Percentiles rank a stretch among this genome's conserved stretches.
Evolutionary conservation across 2,888 invertebrate species (phyloP).

Genomic region (Vanessa cardui): DNA sequence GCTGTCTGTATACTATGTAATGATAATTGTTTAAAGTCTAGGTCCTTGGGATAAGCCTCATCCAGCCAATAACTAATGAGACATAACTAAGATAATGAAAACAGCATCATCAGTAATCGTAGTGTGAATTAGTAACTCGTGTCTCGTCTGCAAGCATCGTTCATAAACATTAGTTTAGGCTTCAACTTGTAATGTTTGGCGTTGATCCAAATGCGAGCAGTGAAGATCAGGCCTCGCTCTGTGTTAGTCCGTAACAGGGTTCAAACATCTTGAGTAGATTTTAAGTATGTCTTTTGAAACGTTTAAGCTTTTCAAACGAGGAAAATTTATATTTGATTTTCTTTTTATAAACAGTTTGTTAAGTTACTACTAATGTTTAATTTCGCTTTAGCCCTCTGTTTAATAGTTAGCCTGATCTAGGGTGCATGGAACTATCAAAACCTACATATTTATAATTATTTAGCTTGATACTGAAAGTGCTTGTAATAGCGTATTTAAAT

Average conservation of each 20-base stretch:
- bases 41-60: background rate
- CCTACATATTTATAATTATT: too few relatives aligned
- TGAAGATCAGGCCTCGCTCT: conserved; percentile 17
- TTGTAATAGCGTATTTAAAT: too few relatives aligned
- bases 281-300: background rate
- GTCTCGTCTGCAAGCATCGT: conserved; percentile 20
- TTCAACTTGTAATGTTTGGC: conserved; percentile 28
- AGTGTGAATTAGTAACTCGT: conserved; percentile 21
- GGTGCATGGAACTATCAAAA: too few relatives aligned
- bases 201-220: conserved; percentile 23
- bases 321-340: too few relatives aligned
- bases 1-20: too few relatives aligned
- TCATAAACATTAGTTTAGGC: conserved; percentile 28
- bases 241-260: conserved; percentile 10
- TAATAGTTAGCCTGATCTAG: too few relatives aligned
- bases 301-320: background rate
- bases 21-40: too few relatives aligned
- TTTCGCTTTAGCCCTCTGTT: too few relatives aligned
- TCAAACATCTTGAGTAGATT: conserved; percentile 6
- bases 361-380: too few relatives aligned
- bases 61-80: background rate
- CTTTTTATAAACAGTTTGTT: too few relatives aligned
- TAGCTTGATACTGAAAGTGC: too few relatives aligned
- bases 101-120: conserved; percentile 13
- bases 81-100: background rate